Base-by-base conservation (phyloP, 1,140 invertebrate genomes). In the Cotesia vestalis region DNA sequence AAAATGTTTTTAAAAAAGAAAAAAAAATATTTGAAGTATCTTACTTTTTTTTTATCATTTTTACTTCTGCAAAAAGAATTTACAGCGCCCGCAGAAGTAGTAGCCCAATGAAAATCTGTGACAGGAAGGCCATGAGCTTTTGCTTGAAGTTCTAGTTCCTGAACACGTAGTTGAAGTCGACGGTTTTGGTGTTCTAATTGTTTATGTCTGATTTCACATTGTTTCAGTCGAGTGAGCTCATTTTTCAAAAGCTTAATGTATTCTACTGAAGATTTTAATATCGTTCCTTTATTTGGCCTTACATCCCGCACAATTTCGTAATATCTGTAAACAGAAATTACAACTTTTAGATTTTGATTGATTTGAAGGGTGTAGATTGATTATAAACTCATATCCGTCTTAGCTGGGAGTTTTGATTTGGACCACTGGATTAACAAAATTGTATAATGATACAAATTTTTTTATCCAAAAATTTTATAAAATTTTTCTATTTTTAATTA, bases 241-340 rank as follows among this genome's bases (percentile, higher is more conserved):
- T 92, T 92, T 80, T 96, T 93, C 12, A 99, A 85, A 70, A 94
- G 91, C 80, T 95, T 94, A 75, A 99, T 97, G 81, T 98, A 99
- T 81, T 99, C 97, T 9, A 98, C 97, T 1, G 96, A 97, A 0
- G 96, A 97, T 85, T 98, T 98, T 0, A 99, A 88, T 75, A 99
- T 99, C 1, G 96, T 97, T n/a, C 98, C 98, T 84, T 97, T 97
- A 84, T 97, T 96, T 14, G 94, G 95, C 59, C 95, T 89, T 12
- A 95, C 92, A 81, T 96, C 95, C 8, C 94, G 89, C 0, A 96
- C 94, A 5, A 96, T 91, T 79, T 96, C 95, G 82, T 94, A 95
- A 83, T 94, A 94, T 20, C 85, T 86, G 77, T 0, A 78, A 72
- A 52, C 53, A 60, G 70, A 20, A 77, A 40, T 4, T 35, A 53